phyloP scores from a whole-genome alignment of 2,797 vertebrate species.

The Lacerta agilis region DNA sequence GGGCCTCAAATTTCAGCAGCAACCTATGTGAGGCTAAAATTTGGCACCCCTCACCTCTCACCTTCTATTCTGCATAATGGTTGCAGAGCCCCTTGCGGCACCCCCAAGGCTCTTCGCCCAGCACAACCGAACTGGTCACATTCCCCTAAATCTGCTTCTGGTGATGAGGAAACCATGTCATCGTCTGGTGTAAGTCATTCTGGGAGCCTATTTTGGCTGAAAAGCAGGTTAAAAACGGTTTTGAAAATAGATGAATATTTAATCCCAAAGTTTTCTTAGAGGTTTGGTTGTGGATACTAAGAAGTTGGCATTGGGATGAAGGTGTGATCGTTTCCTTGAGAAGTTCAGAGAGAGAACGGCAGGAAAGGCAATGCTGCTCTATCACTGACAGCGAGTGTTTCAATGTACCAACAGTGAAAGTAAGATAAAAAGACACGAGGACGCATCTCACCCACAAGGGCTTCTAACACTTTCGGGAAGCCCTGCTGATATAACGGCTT shows the following conservation, averaged over 20 bases:
- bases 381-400: not conserved
- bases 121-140: too few relatives aligned
- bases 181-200: too few relatives aligned
- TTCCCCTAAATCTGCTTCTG: too few relatives aligned
- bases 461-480: slow-evolving; percentile 37
- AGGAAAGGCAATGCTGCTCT: slow-evolving; percentile 31
- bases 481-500: not conserved
- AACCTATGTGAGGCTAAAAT: too few relatives aligned
- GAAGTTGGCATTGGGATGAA: slow-evolving; percentile 13
- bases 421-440: slow-evolving; percentile 33
- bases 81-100: too few relatives aligned
- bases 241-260: not conserved
- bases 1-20: too few relatives aligned
- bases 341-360: not conserved
- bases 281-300: not conserved
- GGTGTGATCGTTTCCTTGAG: slow-evolving; percentile 19
- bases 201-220: too few relatives aligned
- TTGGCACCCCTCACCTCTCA: too few relatives aligned
- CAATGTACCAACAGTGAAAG: not conserved
- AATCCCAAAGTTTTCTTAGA: not conserved
- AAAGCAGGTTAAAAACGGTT: too few relatives aligned
- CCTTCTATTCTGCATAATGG: too few relatives aligned
- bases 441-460: slow-evolving; percentile 14
- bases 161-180: too few relatives aligned
- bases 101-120: too few relatives aligned